Evolutionary conservation across 2,888 invertebrate genomes (phyloP).

Genomic region (Exocentrus adspersus): DNA sequence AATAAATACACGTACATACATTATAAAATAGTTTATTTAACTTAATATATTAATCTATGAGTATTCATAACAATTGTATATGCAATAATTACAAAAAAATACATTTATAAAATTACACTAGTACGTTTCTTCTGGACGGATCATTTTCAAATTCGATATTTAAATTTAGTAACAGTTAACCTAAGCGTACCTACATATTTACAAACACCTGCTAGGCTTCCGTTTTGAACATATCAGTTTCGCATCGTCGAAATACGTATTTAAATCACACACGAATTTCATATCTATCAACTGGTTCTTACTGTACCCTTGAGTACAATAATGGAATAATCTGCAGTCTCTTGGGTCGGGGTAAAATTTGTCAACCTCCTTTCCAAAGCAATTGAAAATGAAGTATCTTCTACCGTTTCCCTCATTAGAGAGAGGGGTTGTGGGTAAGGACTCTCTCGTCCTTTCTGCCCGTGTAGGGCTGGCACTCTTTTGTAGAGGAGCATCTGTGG

Average conservation of each 20-base stretch:
- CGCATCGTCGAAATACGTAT: slow-evolving; percentile 67
- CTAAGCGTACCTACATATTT: slow-evolving; percentile 44
- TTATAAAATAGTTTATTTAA: slow-evolving; percentile 49
- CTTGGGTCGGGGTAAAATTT: slow-evolving; percentile 69
- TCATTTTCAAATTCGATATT: slow-evolving; percentile 9
- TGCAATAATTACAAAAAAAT: slow-evolving; percentile 49
- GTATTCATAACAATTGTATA: slow-evolving; percentile 55
- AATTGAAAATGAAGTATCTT: slow-evolving; percentile 64
- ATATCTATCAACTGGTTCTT: slow-evolving; percentile 68
- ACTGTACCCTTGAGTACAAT: slow-evolving; percentile 70
- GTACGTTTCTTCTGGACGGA: slow-evolving; percentile 27
- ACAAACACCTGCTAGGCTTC: slow-evolving; percentile 60
- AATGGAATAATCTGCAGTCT: slow-evolving; percentile 70
- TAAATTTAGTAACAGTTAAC: slow-evolving; percentile 1
- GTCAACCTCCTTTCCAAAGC: slow-evolving; percentile 66
- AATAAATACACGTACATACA: slow-evolving; percentile 16
- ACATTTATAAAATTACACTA: slow-evolving; percentile 31
- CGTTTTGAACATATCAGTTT: slow-evolving; percentile 65
- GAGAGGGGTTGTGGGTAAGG: slow-evolving; percentile 57
- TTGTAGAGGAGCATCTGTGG: slow-evolving; percentile 56
- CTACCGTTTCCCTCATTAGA: slow-evolving; percentile 42
- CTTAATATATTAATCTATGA: slow-evolving; percentile 56
- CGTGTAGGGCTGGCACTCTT: slow-evolving; percentile 60
- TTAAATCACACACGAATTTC: slow-evolving; percentile 70
- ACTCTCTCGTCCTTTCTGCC: slow-evolving; percentile 49